Evolutionary conservation across 2,797 vertebrate species (phyloP).

Genomic region (Xenopus petersii): DNA sequence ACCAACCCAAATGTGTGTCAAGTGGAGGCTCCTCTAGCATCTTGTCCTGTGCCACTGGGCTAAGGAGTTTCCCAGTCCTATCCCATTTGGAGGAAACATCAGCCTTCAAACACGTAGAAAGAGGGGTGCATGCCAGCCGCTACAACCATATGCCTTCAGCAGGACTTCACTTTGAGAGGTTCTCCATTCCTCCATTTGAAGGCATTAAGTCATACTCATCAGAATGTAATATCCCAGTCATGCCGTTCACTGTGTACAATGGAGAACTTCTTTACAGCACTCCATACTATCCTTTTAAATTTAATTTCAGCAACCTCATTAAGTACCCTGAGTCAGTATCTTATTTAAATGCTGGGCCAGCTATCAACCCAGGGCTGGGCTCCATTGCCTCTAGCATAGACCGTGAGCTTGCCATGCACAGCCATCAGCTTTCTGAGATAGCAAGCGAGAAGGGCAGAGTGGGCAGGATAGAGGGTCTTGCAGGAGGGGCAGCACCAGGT

Average conservation of each 20-base stretch:
- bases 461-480: conserved; percentile 75
- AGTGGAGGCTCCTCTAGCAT: conserved; percentile 56
- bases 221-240: conserved; percentile 83
- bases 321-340: conserved; percentile 89
- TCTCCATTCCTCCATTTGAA: conserved; percentile 83
- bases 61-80: conserved; percentile 79
- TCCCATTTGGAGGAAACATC: conserved; percentile 83
- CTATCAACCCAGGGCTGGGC: conserved; percentile 78
- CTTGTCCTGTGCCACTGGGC: conserved; percentile 70
- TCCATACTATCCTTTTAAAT: conserved; percentile 87
- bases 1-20: conserved; percentile 72
- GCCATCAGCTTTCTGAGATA: conserved; percentile 89
- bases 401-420: conserved; percentile 90
- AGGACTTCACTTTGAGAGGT: conserved; percentile 79
- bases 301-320: conserved; percentile 88
- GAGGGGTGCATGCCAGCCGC: conserved; percentile 73
- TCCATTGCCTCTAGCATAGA: conserved; percentile 83
- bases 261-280: conserved; percentile 92
- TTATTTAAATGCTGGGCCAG: conserved; percentile 71
- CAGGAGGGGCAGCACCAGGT: conserved; percentile 51
- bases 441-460: conserved; percentile 80
- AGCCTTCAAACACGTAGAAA: conserved; percentile 89
- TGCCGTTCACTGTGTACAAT: conserved; percentile 92
- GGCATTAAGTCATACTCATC: conserved; percentile 80
- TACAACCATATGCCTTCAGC: conserved; percentile 74